Conservation (phyloP, 2,113 vertebrate genomes). For the Stigmatopora nigra region DNA sequence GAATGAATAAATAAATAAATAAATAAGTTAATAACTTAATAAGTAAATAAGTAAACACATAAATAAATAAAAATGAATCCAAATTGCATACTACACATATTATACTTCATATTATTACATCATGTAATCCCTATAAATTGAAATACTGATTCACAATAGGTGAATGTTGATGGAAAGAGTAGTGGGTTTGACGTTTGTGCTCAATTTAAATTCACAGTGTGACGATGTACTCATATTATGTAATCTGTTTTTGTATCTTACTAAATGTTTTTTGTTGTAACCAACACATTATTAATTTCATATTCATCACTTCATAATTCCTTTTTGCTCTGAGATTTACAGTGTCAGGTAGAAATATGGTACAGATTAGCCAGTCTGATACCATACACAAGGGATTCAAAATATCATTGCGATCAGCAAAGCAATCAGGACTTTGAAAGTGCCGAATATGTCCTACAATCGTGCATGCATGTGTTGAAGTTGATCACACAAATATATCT, state of each 20-base stretch:
- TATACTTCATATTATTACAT: neutral
- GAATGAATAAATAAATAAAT: too few species aligned
- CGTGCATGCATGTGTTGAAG: slow-evolving; percentile 67
- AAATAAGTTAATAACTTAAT: too few species aligned
- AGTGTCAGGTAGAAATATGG: slow-evolving; percentile 3
- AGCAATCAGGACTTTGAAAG: slow-evolving; percentile 54
- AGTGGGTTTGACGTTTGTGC: slow-evolving; percentile 22
- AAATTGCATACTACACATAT: neutral
- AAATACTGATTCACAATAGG: neutral
- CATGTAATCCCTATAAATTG: neutral
- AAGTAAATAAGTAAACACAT: too few species aligned
- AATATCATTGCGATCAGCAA: neutral
- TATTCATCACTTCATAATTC: slow-evolving; percentile 54
- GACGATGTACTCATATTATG: slow-evolving; percentile 16
- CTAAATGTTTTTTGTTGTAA: slow-evolving; percentile 35
- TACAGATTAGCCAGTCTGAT: slow-evolving; percentile 57
- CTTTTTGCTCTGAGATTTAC: slow-evolving; percentile 38
- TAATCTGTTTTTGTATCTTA: slow-evolving; percentile 38
- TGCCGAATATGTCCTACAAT: slow-evolving; percentile 44
- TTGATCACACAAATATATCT: slow-evolving; percentile 66
- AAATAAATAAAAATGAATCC: neutral
- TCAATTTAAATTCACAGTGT: slow-evolving; percentile 29
- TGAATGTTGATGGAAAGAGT: slow-evolving; percentile 1
- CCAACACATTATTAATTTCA: slow-evolving; percentile 30
- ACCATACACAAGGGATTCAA: slow-evolving; percentile 14